Evolutionary conservation across 2,113 vertebrate species (phyloP).

Genomic region (Odocoileus virginianus): DNA sequence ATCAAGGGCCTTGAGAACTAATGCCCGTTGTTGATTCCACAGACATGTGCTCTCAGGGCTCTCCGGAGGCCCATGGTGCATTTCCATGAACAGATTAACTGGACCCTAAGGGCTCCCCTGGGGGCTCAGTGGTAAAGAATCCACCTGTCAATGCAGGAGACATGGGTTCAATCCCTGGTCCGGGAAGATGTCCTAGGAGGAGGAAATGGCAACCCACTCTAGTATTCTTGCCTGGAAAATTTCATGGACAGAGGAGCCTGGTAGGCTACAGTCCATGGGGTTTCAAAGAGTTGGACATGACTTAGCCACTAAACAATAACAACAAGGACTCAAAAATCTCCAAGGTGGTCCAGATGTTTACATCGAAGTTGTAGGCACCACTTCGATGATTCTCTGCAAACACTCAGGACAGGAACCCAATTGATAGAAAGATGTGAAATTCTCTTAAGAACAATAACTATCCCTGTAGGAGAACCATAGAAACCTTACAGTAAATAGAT

Average conservation of each 20-base stretch:
- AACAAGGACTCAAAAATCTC: background rate
- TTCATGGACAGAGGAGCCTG: background rate
- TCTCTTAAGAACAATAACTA: background rate
- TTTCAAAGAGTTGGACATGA: background rate
- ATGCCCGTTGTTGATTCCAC: background rate
- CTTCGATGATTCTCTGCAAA: background rate
- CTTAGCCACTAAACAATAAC: background rate
- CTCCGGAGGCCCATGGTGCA: fast-evolving
- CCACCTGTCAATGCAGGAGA: background rate
- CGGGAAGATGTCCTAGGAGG: background rate
- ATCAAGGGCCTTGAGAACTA: background rate
- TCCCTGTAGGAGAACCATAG: background rate
- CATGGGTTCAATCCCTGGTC: background rate
- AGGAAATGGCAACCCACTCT: background rate
- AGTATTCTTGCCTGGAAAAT: background rate
- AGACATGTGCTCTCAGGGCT: fast-evolving
- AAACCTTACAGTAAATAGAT: background rate
- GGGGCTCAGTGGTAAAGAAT: background rate
- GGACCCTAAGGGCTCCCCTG: background rate
- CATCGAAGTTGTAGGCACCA: background rate
- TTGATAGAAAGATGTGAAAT: background rate
- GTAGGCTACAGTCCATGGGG: background rate
- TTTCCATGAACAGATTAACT: background rate
- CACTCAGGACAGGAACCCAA: background rate
- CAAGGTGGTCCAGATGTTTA: background rate